A percentile compares a stretch with the other conserved stretches of the same genome.
Conservation (phyloP, 2,113 vertebrate species). For the Leptobrachium leishanense region DNA sequence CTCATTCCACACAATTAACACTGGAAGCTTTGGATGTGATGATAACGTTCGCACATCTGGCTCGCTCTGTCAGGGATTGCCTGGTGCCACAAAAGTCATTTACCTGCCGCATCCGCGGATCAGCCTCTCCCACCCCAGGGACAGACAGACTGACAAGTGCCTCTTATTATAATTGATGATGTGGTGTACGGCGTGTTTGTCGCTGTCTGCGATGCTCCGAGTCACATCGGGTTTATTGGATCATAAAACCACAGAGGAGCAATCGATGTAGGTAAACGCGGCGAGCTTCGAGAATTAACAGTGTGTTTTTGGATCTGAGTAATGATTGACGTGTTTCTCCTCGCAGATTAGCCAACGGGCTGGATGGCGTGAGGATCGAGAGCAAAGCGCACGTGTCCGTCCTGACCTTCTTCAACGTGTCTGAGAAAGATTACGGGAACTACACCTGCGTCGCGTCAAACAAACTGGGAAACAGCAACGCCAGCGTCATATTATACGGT, state of each 20-base stretch:
- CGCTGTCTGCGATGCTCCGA: too few relatives aligned
- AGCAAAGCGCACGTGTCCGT: conserved; percentile 90
- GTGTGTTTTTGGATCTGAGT: background rate
- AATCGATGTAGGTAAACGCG: too few relatives aligned
- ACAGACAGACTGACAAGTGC: background rate
- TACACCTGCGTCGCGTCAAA: conserved; percentile 95
- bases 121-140: background rate
- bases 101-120: background rate
- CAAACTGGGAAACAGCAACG: conserved; percentile 89
- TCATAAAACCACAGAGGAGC: too few relatives aligned
- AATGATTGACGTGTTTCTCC: background rate
- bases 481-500: conserved; percentile 96
- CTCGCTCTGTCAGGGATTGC: background rate
- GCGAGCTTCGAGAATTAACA: too few relatives aligned
- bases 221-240: too few relatives aligned
- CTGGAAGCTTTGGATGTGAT: too few relatives aligned
- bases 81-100: background rate
- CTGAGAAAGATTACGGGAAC: conserved; percentile 98
- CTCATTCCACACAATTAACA: too few relatives aligned
- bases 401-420: conserved; percentile 95
- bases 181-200: too few relatives aligned
- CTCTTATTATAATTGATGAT: background rate
- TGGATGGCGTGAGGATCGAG: conserved; percentile 88
- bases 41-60: background rate
- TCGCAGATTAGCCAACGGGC: conserved; percentile 82